Conservation (phyloP, 2,888 invertebrate species). For the Troides aeacus region DNA sequence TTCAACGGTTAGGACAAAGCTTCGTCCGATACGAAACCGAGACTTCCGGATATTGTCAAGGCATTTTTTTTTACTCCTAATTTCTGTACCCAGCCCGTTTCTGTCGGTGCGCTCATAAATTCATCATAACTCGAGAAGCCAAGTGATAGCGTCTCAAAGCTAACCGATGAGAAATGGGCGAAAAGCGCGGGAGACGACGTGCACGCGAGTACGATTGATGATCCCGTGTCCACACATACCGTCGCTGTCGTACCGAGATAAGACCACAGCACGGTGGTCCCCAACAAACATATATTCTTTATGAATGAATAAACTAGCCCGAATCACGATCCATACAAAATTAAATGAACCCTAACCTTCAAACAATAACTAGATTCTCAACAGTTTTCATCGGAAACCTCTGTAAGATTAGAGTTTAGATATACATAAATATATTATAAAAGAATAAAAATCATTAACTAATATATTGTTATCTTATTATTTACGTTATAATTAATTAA, state of each 20-base stretch:
- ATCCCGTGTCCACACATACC: conserved; percentile 45
- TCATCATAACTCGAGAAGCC: conserved; percentile 36
- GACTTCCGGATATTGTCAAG: neutral
- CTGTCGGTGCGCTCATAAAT: conserved; percentile 41
- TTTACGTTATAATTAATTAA: no score
- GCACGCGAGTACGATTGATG: conserved; percentile 59
- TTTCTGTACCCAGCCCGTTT: conserved; percentile 39
- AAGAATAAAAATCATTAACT: no score
- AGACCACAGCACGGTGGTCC: conserved; percentile 54
- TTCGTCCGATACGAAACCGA: no score
- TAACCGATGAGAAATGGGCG: conserved; percentile 49
- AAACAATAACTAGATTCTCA: neutral
- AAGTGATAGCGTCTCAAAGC: conserved; percentile 40
- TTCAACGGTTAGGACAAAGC: no score
- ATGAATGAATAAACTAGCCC: conserved; percentile 45
- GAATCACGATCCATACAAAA: conserved; percentile 37
- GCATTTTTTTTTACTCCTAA: conserved; percentile 31
- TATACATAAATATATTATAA: no score
- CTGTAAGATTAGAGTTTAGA: neutral
- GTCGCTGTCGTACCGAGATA: conserved; percentile 45
- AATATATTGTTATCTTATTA: no score
- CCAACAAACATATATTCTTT: conserved; percentile 42
- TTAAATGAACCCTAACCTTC: conserved; percentile 17
- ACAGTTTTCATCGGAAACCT: neutral
- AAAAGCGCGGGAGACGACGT: conserved; percentile 46